Base-by-base conservation (phyloP, 1,140 invertebrate genomes). In the Platyscapa corneri region DNA sequence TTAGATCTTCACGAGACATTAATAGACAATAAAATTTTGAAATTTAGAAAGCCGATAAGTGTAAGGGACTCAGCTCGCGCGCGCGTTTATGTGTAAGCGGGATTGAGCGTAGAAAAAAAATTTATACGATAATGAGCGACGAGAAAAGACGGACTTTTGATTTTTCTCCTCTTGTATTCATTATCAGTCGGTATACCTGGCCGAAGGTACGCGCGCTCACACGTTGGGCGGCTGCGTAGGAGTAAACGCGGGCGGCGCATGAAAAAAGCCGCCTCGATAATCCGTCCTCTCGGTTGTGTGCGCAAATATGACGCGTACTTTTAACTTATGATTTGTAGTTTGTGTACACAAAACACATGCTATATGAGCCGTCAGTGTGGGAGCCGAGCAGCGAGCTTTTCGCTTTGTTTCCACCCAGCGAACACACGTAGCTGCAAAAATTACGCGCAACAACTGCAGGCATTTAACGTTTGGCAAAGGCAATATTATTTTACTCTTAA, bases 181-280 rank as follows among this genome's bases (percentile, higher is more conserved):
- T 34, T 67, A 67, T 74, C 70, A 74, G 18, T 8, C 27, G 37
- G 46, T 78, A 39, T 32, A 1, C 42, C 18, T 39, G 20, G 23
- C 39, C n/a, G 42, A 39, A 75, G 23, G 10, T n/a, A n/a, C 46
- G 20, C 8, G n/a, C 39, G 42, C 8, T 5, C 39, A 12, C 42
- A 7, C 42, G 12, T 46, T 46, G 37, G 16, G 74, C n/a, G 46
- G 8, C 32, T n/a, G n/a, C n/a, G n/a, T n/a, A n/a, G 42, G 42
- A 46, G n/a, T 3, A 2, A 56, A 56, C 18, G 27, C 23, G 32
- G 56, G 6, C 32, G 1, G 39, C 23, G 49, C 23, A 70, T 65
- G 78, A 80, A 80, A 80, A 80, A 67, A 30, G 27, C 39, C 78
- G 78, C 78, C 64, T 0, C 27, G 64, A 49, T 67, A 46, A 67